These are phyloP conservation scores for Megaustenia siamemsis DNA, from an alignment of 2,888 invertebrate genomes.

Conservation along the genomic window DNA sequence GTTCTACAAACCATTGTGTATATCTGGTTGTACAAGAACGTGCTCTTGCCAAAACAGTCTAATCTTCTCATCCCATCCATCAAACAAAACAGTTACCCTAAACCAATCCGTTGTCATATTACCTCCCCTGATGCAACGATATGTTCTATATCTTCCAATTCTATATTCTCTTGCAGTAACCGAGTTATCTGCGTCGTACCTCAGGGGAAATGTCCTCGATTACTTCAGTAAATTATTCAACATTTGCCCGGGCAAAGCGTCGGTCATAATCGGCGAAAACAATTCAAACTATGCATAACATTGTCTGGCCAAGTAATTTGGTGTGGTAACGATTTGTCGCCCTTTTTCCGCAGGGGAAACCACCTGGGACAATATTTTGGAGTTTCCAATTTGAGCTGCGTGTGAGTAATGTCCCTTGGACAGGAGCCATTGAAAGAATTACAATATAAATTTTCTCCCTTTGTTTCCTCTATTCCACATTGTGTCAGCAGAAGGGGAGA, in stretches of 20 bases:
- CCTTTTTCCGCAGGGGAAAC: not conserved
- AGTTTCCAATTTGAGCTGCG: not conserved
- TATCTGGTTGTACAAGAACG: no score
- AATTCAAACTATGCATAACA: slow-evolving; percentile 38
- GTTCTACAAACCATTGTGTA: no score
- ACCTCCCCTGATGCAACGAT: no score
- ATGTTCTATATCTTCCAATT: no score
- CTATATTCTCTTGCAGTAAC: not conserved
- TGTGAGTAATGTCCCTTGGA: not conserved
- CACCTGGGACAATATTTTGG: slow-evolving; percentile 1
- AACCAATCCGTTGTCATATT: not conserved
- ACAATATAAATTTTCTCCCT: slow-evolving; percentile 9
- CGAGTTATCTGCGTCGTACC: not conserved
- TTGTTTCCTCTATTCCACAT: not conserved
- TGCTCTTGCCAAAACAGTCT: not conserved
- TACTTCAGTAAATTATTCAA: slow-evolving; percentile 30
- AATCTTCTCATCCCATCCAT: not conserved
- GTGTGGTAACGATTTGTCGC: slow-evolving; percentile 36
- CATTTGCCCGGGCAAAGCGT: not conserved
- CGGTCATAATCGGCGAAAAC: slow-evolving; percentile 25
- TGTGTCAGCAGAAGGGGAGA: no score
- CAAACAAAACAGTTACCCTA: no score
- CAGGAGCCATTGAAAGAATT: not conserved
- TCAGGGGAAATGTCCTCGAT: slow-evolving; percentile 8
- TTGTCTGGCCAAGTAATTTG: slow-evolving; percentile 19